Percentiles rank a stretch among this genome's conserved stretches.
Conservation (phyloP, 2,888 invertebrate species). For the Stegophylla sp. region DNA sequence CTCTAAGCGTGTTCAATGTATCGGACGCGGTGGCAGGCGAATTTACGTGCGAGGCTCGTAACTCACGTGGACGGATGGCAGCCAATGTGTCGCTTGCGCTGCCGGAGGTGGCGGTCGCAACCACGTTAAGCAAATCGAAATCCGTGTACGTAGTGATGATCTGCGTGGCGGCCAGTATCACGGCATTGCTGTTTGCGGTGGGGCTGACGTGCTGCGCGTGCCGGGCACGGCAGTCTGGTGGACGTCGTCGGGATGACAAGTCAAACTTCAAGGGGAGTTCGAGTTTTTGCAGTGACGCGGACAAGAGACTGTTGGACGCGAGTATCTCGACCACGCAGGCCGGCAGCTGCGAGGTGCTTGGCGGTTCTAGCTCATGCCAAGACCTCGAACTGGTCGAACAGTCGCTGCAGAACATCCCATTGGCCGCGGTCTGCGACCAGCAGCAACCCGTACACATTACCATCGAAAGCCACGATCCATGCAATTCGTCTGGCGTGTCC, state of each 20-base stretch:
- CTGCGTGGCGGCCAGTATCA: slow-evolving; percentile 75
- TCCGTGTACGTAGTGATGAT: slow-evolving; percentile 76
- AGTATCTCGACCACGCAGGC: slow-evolving; percentile 75
- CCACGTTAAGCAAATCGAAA: slow-evolving; percentile 77
- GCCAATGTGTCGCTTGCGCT: slow-evolving; percentile 71
- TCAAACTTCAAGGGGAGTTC: slow-evolving; percentile 75
- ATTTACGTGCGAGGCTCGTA: slow-evolving; percentile 81
- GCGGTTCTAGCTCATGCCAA: slow-evolving; percentile 68
- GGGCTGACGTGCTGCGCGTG: slow-evolving; percentile 70
- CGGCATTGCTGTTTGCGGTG: slow-evolving; percentile 71
- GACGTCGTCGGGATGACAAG: slow-evolving; percentile 67
- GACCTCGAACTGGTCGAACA: slow-evolving; percentile 68
- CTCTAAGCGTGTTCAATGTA: slow-evolving; percentile 82
- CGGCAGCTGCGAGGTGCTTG: slow-evolving; percentile 73
- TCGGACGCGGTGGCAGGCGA: slow-evolving; percentile 83
- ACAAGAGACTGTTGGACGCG: slow-evolving; percentile 83
- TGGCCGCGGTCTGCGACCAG: slow-evolving; percentile 64
- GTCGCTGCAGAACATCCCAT: slow-evolving; percentile 63
- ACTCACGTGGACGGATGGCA: slow-evolving; percentile 68
- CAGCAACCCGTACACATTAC: slow-evolving; percentile 67
- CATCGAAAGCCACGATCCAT: slow-evolving; percentile 66
- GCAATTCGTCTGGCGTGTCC: slow-evolving; percentile 60
- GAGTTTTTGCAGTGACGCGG: slow-evolving; percentile 86
- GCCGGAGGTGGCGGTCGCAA: slow-evolving; percentile 75
- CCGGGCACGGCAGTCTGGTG: slow-evolving; percentile 66